These are phyloP conservation scores for Hyperoplus immaculatus DNA, from an alignment of 2,797 vertebrate genomes.

Conservation along the genomic window DNA sequence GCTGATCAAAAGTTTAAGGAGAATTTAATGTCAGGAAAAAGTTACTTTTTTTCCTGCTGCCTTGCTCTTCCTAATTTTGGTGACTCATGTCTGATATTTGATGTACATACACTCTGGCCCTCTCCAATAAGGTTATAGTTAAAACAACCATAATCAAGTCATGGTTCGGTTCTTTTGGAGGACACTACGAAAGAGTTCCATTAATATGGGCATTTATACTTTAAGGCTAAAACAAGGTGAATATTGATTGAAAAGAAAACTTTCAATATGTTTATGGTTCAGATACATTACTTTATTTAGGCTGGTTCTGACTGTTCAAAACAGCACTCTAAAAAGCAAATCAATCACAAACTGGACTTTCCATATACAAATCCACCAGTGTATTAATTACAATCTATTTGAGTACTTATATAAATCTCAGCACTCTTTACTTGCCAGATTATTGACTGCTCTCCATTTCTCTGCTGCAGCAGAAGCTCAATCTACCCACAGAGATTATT, in stretches of 20 bases:
- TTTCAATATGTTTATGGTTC: background rate
- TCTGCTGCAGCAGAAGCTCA: slow-evolving; percentile 34
- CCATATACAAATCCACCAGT: background rate
- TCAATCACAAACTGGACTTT: background rate
- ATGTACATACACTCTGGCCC: no score
- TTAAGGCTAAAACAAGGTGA: background rate
- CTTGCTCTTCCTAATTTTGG: no score
- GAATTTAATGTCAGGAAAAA: no score
- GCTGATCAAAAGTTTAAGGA: no score
- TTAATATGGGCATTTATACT: background rate
- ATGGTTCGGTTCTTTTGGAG: background rate
- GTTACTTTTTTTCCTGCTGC: no score
- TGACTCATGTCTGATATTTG: no score
- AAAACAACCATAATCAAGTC: background rate
- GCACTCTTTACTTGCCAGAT: slow-evolving; percentile 1
- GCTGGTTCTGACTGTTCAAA: background rate
- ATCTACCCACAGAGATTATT: slow-evolving; percentile 60
- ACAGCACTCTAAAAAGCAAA: background rate
- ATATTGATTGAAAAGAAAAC: background rate
- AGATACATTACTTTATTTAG: background rate
- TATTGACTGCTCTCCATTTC: slow-evolving; percentile 15
- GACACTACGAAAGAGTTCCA: background rate
- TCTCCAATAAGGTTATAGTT: no score
- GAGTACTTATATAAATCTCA: slow-evolving; percentile 12
- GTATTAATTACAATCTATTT: slow-evolving; percentile 18